These are phyloP conservation scores for Trissolcus basalis DNA, from an alignment of 1,140 invertebrate species.

Conservation along the genomic window DNA sequence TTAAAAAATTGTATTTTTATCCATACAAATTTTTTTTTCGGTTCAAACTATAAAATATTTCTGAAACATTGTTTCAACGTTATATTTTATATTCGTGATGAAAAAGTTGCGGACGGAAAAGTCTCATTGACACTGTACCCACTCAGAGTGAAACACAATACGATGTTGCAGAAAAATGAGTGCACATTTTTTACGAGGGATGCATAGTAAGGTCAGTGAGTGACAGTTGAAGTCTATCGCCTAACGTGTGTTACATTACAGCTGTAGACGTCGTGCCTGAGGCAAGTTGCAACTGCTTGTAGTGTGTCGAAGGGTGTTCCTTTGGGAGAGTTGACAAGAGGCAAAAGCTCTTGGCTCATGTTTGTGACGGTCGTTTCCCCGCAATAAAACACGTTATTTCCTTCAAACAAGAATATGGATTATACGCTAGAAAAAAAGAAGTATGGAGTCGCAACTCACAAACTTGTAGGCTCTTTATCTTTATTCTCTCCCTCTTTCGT, in stretches of 20 bases:
- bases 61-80: background rate
- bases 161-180: constrained; percentile 39
- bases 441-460: constrained; percentile 20
- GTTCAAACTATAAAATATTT: too few relatives aligned
- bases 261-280: constrained; percentile 53
- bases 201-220: constrained; percentile 55
- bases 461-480: constrained; percentile 30
- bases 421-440: constrained; percentile 66
- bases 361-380: constrained; percentile 59
- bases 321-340: constrained; percentile 59
- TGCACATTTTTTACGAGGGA: constrained; percentile 32
- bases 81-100: background rate
- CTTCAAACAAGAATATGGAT: constrained; percentile 67
- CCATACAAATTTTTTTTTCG: too few relatives aligned
- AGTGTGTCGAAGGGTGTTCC: constrained; percentile 54
- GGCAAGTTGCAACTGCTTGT: constrained; percentile 57
- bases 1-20: too few relatives aligned
- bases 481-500: constrained; percentile 4
- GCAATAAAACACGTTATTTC: constrained; percentile 65
- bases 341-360: constrained; percentile 60
- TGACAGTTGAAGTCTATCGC: constrained; percentile 56
- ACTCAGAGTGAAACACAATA: constrained; percentile 23
- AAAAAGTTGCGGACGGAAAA: constrained; percentile 5
- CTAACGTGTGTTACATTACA: constrained; percentile 52
- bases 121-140: constrained; percentile 17